Evolutionary conservation across 1,140 invertebrate genomes (phyloP), one percentile per base, ranked within the genome.

Genomic region (Pachyrhynchus sulphureomaculatus): DNA sequence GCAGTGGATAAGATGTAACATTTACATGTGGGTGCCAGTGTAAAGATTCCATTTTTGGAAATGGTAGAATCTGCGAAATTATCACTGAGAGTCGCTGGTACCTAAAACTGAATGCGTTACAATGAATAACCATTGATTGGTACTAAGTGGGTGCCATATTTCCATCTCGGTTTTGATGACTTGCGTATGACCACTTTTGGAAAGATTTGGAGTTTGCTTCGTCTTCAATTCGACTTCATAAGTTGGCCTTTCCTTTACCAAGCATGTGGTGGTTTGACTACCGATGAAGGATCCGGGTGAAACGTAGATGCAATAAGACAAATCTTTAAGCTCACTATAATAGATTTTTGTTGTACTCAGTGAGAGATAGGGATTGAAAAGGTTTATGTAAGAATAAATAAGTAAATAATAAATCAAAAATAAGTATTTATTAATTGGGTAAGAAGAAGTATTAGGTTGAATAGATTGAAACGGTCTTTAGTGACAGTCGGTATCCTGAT

Each of bases 1-100:
- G 20, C 24, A 3, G 37, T 42, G 8, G 41, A 55, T 15, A 55
- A 32, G n/a, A 34, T 54, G 18, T 54, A 54, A 41, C 20, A 54
- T 33, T 54, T 23, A 33, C 51, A 54, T 21, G 6, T 8, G 13
- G 33, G 6, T 54, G 10, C 9, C 20, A 54, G 17, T 10, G 17
- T 20, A 37, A 54, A 23, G 6, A 54, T 54, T 54, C 36, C 34
- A 5, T 23, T 32, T 12, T 33, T 34, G 12, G 23, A 9, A 13
- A 54, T 10, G 17, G 29, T 23, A 8, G 23, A 12, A 23, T 54
- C 21, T 15, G 32, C 8, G 13, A 34, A 3, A 12, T 34, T 15
- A 18, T 42, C 8, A 42, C 13, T 42, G n/a, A 42, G 5, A 42
- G 13, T 18, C 6, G 8, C 5, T 42, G 18, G 39, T 42, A 8